A percentile compares a stretch with the other conserved stretches of the same genome.
Conservation (phyloP, 2,888 invertebrate species). For the Dicycla oo region DNA sequence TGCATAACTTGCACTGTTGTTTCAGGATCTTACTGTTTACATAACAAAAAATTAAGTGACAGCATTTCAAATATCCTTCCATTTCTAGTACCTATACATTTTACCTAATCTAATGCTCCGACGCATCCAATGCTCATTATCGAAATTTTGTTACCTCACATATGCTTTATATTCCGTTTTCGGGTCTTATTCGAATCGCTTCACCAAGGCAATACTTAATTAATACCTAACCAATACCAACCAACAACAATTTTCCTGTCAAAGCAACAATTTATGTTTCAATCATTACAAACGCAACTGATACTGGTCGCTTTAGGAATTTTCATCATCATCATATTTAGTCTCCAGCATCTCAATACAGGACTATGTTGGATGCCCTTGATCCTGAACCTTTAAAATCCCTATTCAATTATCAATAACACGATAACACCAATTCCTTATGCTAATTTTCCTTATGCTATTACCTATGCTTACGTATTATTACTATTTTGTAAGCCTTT, state of each 20-base stretch:
- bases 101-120: not conserved
- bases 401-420: not conserved
- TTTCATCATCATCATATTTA: not conserved
- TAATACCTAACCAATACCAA: not conserved
- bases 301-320: not conserved
- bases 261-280: not conserved
- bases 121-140: not conserved
- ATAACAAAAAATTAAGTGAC: not conserved
- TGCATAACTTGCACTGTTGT: not conserved
- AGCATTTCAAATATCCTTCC: conserved; percentile 3
- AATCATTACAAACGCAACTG: not conserved
- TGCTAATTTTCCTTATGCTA: not conserved
- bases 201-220: not conserved
- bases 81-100: conserved; percentile 4
- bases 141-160: not conserved
- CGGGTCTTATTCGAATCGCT: not conserved
- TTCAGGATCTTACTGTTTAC: not conserved
- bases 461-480: too few species aligned
- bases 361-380: not conserved
- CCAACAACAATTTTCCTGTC: not conserved
- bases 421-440: not conserved
- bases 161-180: not conserved
- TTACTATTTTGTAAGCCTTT: not conserved
- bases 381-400: not conserved
- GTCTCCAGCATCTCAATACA: not conserved